These are phyloP conservation scores for Heteractis magnifica DNA, from an alignment of 92 coral and sea anemone genomes.

Conservation along the genomic window DNA sequence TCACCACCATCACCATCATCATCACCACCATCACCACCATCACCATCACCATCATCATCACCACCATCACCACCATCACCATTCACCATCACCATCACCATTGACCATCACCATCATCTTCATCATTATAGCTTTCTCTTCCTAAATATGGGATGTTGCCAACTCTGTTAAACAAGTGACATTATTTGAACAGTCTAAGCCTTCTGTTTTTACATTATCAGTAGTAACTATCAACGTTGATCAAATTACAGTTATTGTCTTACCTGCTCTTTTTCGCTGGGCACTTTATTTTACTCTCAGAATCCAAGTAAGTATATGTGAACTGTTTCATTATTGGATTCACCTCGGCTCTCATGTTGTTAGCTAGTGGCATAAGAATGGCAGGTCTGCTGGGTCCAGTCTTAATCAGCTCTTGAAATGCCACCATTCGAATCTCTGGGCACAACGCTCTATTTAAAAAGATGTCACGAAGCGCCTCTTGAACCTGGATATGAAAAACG, in stretches of 20 bases:
- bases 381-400: constrained; percentile 31
- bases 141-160: no score
- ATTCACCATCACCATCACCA: not conserved
- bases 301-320: constrained; percentile 38
- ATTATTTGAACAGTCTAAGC: no score
- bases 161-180: no score
- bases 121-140: not conserved
- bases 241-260: not conserved
- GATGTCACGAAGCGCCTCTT: constrained; percentile 30
- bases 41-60: not conserved
- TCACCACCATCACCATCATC: not conserved
- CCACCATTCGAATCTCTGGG: constrained; percentile 45
- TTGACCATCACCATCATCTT: not conserved
- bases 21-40: not conserved
- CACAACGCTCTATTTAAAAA: constrained; percentile 25
- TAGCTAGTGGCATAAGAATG: constrained; percentile 14
- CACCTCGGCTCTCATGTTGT: constrained; percentile 31
- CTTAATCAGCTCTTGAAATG: constrained; percentile 41
- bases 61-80: not conserved
- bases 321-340: constrained; percentile 37
- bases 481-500: constrained; percentile 15
- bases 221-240: not conserved
- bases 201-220: no score
- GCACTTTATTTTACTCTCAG: constrained; percentile 29
- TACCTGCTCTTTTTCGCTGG: constrained; percentile 26